Evolutionary conservation across 1,140 invertebrate genomes (phyloP), one percentile per base, ranked within the genome.

Genomic region (Agraylea sexmaculata): DNA sequence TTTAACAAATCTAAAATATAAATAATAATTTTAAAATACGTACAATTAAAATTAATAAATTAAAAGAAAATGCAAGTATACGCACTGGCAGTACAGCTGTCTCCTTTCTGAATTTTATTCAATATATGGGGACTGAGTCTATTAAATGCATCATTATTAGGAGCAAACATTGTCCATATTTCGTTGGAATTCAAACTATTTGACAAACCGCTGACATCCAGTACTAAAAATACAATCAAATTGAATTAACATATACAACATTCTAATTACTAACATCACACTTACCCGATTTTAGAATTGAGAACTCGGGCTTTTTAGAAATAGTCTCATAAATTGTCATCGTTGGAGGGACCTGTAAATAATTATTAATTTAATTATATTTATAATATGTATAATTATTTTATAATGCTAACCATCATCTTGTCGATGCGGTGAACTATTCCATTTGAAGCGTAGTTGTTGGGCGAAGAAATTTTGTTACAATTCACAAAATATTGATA

Each of bases 151-250:
- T 42, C 36, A 29, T 49, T 49, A 8, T 35, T 41, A 0, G 47
- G 47, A 7, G 40, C 47, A n/a, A 49, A 39, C 4, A 49, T 13
- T 7, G 47, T 49, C 46, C 46, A 47, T 28, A 35, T 37, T 21
- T 47, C 45, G 22, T 40, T 21, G 2, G 18, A 22, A 12, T 37
- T 20, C 10, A 44, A 10, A 15, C 17, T 27, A 10, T 40, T 29
- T 5, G 19, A 18, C 1, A 47, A 19, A 19, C 37, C 46, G 11
- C 33, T 41, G 3, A 27, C 37, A 29, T 47, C 29, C 28, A 47
- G 20, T 2, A 41, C 46, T 47, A 25, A 3, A 47, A 39, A 13
- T 30, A 35, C n/a, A 28, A 3, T 2, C 2, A 5, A 12, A 28
- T 27, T 21, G 4, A 11, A 23, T 12, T 16, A 15, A 22, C 18